phyloP scores from a whole-genome alignment of 2,888 invertebrate genomes.

The Drosophila tripunctata region DNA sequence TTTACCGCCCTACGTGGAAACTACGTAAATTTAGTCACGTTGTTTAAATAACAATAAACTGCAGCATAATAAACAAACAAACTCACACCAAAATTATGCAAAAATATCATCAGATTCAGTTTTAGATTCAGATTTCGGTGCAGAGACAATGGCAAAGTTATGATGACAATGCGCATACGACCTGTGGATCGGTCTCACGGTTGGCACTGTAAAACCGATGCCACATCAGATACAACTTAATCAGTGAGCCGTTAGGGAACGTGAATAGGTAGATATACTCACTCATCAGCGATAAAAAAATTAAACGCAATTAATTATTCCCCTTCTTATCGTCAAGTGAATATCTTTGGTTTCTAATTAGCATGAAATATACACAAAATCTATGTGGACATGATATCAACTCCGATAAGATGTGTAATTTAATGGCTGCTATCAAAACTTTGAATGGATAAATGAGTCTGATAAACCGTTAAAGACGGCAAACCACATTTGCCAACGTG shows the following conservation, averaged over 20 bases:
- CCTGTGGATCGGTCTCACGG: constrained; percentile 41
- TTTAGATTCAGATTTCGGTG: constrained; percentile 33
- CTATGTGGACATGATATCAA: constrained; percentile 16
- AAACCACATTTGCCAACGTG: constrained; percentile 37
- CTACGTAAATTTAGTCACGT: constrained; percentile 76
- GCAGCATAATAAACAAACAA: constrained; percentile 51
- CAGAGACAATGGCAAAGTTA: constrained; percentile 58
- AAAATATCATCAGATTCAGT: constrained; percentile 60
- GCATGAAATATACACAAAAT: constrained; percentile 62
- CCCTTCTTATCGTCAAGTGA: constrained; percentile 55
- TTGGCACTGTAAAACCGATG: constrained; percentile 51
- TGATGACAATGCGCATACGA: constrained; percentile 73
- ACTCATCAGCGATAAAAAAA: constrained; percentile 45
- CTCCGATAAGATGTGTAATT: constrained; percentile 65
- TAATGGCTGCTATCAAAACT: constrained; percentile 53
- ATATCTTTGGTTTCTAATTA: constrained; percentile 68
- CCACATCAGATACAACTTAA: constrained; percentile 67
- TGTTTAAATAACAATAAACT: constrained; percentile 79
- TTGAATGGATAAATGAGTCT: constrained; percentile 19
- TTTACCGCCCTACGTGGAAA: constrained; percentile 59
- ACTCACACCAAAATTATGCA: constrained; percentile 61
- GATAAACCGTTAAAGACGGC: constrained; percentile 47
- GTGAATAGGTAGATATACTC: constrained; percentile 26
- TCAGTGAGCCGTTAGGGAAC: constrained; percentile 44
- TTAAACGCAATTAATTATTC: constrained; percentile 71